Evolutionary conservation across 2,113 vertebrate species (phyloP), one percentile per base, ranked within the genome.

Genomic region (Peromyscus maniculatus): DNA sequence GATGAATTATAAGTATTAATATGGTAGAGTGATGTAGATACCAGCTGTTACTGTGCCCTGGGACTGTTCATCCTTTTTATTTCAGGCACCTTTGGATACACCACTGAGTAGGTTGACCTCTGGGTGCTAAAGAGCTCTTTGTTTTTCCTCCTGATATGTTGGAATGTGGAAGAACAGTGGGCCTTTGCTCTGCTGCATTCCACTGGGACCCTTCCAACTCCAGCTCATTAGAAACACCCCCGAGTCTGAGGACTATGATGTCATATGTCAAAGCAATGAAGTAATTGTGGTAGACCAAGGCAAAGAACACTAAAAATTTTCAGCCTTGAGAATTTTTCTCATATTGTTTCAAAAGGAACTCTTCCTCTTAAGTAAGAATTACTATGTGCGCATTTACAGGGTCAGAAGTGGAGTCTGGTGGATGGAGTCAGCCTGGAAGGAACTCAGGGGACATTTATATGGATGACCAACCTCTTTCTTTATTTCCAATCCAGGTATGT

Each of bases 181-280:
- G 97, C 49, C 97, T 97, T 97, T 98, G 97, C 96, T 98, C 97
- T 80, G 33, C 52, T 95, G 84, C 96, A 98, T 98, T 98, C 97
- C 97, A 67, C 87, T 98, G 98, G 98, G 97, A 98, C 97, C 93
- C 97, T 98, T 98, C 97, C 97, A 98, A 94, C 91, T 97, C 59
- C 78, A 96, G 94, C 93, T 98, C 98, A 98, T 98, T 98, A 98
- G 95, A 97, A 97, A 98, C 97, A 97, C 97, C 97, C 98, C 97
- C 97, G 52, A 97, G 94, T 97, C 94, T 96, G 90, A 93, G 94
- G 71, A 94, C 93, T 95, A 94, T 98, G 97, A 98, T 97, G 97
- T 98, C 97, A 98, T 97, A 98, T 98, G 97, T 95, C 98, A 97
- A 92, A 96, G 97, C 95, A 98, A 96, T 97, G 97, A 96, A 97